These are phyloP conservation scores for Eudasyphora cyanicolor DNA, from an alignment of 2,888 invertebrate genomes.

Conservation along the genomic window DNA sequence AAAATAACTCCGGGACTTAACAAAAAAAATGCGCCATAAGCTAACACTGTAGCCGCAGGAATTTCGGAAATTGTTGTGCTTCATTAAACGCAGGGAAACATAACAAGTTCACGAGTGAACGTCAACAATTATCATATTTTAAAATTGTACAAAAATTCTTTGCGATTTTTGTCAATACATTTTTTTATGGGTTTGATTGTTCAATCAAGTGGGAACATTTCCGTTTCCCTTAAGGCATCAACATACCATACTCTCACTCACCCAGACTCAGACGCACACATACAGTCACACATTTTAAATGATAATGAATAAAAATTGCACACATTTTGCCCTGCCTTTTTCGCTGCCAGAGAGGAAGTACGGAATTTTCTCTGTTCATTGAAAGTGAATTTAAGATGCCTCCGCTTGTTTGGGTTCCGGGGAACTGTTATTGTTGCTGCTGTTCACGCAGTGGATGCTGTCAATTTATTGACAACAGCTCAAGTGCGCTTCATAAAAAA, in stretches of 20 bases:
- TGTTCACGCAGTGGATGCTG: not conserved
- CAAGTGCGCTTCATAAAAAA: not conserved
- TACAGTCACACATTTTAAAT: not conserved
- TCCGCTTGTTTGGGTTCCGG: too few species aligned
- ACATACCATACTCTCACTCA: not conserved
- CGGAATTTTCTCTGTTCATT: not conserved
- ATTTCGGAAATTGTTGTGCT: too few species aligned
- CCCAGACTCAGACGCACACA: not conserved
- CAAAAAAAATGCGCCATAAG: too few species aligned
- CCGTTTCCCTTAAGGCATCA: not conserved
- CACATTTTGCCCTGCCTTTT: not conserved
- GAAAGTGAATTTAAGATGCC: not conserved
- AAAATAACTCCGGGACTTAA: too few species aligned
- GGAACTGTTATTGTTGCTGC: not conserved
- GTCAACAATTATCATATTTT: not conserved
- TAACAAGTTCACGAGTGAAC: not conserved
- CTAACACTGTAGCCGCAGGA: too few species aligned
- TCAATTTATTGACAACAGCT: not conserved
- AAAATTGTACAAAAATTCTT: not conserved
- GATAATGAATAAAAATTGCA: not conserved
- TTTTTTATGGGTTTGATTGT: not conserved
- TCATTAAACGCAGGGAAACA: not conserved
- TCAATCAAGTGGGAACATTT: slow-evolving; percentile 4
- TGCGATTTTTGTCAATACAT: not conserved
- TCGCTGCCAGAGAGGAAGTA: not conserved